Percentiles rank a stretch among this genome's conserved stretches.
These are phyloP conservation scores for Girardia tigrina DNA, from an alignment of 2,888 invertebrate genomes.

Conservation along the genomic window DNA sequence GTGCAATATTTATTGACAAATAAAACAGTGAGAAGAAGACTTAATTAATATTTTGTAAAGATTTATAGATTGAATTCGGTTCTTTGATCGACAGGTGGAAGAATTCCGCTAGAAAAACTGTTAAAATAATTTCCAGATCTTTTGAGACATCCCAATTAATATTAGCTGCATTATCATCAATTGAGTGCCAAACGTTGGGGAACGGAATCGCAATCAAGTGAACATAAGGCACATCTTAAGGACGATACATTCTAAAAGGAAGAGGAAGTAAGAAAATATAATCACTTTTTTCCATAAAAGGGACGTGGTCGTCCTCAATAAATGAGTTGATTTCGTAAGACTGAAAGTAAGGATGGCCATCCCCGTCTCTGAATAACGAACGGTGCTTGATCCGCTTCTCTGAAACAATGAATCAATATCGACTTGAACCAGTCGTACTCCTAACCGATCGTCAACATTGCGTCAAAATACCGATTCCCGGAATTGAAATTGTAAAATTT, in stretches of 20 bases:
- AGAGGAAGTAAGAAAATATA: not conserved
- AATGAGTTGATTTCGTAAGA: not conserved
- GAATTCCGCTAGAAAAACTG: not conserved
- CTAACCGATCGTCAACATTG: not conserved
- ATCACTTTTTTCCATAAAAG: not conserved
- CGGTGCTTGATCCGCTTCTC: not conserved
- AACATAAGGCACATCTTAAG: conserved; percentile 21
- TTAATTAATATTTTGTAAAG: not conserved
- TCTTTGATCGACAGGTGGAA: not conserved
- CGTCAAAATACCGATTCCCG: not conserved
- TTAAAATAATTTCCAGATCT: not conserved
- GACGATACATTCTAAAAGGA: not conserved
- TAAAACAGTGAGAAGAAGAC: too few species aligned
- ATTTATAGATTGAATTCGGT: not conserved
- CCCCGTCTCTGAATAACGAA: not conserved
- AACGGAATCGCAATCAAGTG: conserved; percentile 29
- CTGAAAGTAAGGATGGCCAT: not conserved
- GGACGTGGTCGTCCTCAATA: conserved; percentile 27
- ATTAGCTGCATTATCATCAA: conserved; percentile 18
- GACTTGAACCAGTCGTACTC: not conserved
- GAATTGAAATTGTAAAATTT: conserved; percentile 1
- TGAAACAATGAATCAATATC: not conserved
- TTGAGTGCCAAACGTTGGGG: conserved; percentile 8
- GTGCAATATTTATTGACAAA: too few species aligned
- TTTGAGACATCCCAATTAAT: conserved; percentile 18